phyloP scores from a whole-genome alignment of 2,888 invertebrate genomes.

The Metopia argyrocephala region DNA sequence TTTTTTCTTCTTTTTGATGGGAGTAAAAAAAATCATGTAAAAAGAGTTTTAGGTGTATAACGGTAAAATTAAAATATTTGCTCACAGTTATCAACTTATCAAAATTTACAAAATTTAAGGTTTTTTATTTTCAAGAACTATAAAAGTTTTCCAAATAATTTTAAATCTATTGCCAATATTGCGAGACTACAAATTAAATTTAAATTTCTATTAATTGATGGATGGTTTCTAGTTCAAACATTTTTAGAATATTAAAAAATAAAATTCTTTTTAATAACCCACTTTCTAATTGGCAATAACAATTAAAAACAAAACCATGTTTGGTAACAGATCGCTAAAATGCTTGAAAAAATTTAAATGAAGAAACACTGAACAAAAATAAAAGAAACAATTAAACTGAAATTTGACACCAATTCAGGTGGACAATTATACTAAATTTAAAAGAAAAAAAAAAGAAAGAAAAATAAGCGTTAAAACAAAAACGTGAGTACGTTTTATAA shows the following conservation, averaged over 20 bases:
- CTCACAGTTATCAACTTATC: too few relatives aligned
- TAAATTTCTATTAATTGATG: neutral
- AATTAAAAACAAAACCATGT: conserved; percentile 24
- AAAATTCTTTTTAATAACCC: conserved; percentile 42
- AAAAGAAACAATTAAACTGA: neutral
- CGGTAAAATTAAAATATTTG: too few relatives aligned
- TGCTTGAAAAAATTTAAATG: conserved; percentile 11
- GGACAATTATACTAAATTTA: conserved; percentile 22
- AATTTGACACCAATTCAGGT: conserved; percentile 49
- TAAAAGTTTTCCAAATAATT: neutral
- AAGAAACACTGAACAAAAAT: conserved; percentile 1
- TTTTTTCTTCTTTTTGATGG: too few relatives aligned
- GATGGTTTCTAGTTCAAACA: conserved; percentile 49
- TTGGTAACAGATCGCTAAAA: neutral
- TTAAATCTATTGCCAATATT: neutral
- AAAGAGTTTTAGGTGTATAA: too few relatives aligned
- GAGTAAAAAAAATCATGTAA: too few relatives aligned
- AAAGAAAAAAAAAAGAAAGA: neutral
- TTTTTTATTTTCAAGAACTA: too few relatives aligned
- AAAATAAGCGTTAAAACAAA: neutral
- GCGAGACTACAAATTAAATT: too few relatives aligned
- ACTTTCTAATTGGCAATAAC: conserved; percentile 61
- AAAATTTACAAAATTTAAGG: too few relatives aligned
- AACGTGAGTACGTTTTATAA: conserved; percentile 60
- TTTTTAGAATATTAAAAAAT: conserved; percentile 48